Evolutionary conservation across 2,888 invertebrate genomes (phyloP), one percentile per base, ranked within the genome.

Genomic region (Acronicta aceris): DNA sequence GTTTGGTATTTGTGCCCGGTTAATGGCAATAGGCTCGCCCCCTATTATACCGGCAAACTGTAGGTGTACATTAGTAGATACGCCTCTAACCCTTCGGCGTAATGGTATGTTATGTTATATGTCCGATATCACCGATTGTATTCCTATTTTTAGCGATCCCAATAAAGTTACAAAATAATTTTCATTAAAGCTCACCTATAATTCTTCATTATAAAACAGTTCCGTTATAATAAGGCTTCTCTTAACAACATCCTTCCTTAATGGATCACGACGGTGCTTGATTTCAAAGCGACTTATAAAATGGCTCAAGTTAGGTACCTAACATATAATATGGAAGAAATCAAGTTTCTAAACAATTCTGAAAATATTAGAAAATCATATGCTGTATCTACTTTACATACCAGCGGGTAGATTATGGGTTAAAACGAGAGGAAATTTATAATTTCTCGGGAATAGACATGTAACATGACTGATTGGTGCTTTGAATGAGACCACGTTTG

Each of bases 181-280:
- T 17, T 5, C 25, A 42, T 49, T 36, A 13, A 16, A 38, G 12
- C 27, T 10, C 25, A 16, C 16, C 21, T 52, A 52, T 64, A 36
- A 63, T 46, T 43, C 7, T 33, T 36, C 15, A 45, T 0, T 21
- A 16, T 21, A 16, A 46, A 42, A 30, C 17, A 42, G 38, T 49
- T 47, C 59, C 55, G 59, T 56, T 60, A 62, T 59, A 62, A 47
- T 56, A 48, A 50, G 57, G 49, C 47, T 72, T 64, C 69, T 50
- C 45, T 53, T 49, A 50, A 57, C 59, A 40, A 64, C 66, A 59
- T 71, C 71, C 70, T 69, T 73, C 51, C 59, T 51, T 45, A 59
- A 61, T 62, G 47, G 63, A 48, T 66, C 67, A 63, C 56, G 36
- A 52, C n/a, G 52, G 46, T 51, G n/a, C 49, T 49, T 61, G 54